Evolutionary conservation across 2,113 vertebrate species (phyloP).

Genomic region (Antechinus stuartii): DNA sequence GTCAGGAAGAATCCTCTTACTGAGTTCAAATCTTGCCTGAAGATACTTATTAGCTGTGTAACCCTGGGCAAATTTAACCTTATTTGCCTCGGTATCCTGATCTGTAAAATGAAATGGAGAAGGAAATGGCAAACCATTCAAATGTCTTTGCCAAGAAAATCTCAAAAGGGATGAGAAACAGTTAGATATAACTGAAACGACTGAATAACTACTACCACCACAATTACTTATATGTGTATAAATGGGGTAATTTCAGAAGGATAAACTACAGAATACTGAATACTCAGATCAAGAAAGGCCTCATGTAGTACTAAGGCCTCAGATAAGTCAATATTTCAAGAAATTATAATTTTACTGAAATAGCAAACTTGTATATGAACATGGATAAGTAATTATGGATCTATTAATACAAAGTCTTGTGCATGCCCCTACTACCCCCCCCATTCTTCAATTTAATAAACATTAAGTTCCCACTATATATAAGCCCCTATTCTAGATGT

Average conservation of each 20-base stretch:
- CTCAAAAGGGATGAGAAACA: background rate
- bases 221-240: background rate
- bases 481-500: background rate
- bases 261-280: background rate
- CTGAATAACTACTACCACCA: background rate
- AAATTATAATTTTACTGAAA: background rate
- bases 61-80: background rate
- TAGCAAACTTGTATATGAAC: background rate
- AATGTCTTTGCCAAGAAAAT: background rate
- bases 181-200: background rate
- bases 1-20: too few species aligned
- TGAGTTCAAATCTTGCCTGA: too few species aligned
- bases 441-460: background rate
- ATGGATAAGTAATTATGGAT: background rate
- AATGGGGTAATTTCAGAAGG: background rate
- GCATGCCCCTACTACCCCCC: background rate
- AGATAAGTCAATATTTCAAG: background rate
- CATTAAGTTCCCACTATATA: background rate
- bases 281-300: background rate
- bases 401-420: background rate
- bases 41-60: background rate
- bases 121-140: background rate
- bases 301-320: background rate
- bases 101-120: background rate
- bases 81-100: background rate